Evolutionary conservation across 2,888 invertebrate genomes (phyloP), one percentile per base, ranked within the genome.

Genomic region (Agrochola litura): DNA sequence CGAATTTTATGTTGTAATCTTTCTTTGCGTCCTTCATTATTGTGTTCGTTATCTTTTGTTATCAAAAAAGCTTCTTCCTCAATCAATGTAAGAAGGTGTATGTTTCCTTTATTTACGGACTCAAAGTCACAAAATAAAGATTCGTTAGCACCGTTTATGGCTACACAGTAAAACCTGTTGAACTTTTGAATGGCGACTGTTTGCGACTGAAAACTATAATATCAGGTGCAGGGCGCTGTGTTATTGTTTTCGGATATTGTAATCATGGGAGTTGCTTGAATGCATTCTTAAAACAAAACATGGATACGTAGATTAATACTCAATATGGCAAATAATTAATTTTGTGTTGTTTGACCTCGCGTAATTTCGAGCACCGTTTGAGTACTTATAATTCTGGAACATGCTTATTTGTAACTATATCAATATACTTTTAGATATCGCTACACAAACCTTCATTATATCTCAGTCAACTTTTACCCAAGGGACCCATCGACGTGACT

Each of bases 1-100:
- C 73, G 73, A 73, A 76, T 74, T 82, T 72, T 73, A 63, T 76
- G 60, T 76, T 76, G 70, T 73, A 71, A 82, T 84, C 65, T 69
- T 60, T 73, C 52, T 67, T 70, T 56, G 19, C 30, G 30, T 61
- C 54, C 43, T 58, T 63, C 41, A 66, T 58, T 84, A 73, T 41
- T 60, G 37, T 61, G 49, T 74, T 14, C 4, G 14, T 46, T 54
- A 37, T 43, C 46, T 74, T 81, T 66, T 66, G 54, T 66, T 66
- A 14, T 73, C 41, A 49, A 71, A 30, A 71, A 52, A 65, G 41
- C 10, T 74, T 76, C 5, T 54, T 61, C 12, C 9, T 19, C 16
- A 37, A 60, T 65, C 52, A 54, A 73, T 58, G 25, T 16, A 22
- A 41, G 14, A 19, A 43, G 1, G 22, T 54, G 12, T 25, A 25